Base-by-base conservation (phyloP, 2,113 vertebrate species). In the Takifugu bimaculatus region DNA sequence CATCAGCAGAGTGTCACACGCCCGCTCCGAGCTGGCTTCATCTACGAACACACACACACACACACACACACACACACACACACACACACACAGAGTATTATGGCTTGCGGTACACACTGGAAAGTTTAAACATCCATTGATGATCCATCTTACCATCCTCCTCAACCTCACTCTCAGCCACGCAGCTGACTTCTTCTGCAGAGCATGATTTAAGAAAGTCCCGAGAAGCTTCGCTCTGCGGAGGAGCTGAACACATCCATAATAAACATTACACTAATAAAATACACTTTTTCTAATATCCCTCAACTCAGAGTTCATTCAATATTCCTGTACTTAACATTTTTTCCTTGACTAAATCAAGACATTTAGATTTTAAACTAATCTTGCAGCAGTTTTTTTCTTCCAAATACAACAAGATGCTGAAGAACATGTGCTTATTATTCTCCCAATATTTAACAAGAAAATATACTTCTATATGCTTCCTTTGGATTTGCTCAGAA, bases 1-100 rank as follows among this genome's bases (percentile, higher is more conserved):
- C 95, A 98, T 96, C 0, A 98, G 84, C 39, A 99, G 88, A 0
- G 97, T 98, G 86, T 99, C 96, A 32, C 96, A 99, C 0, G 93
- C 93, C 11, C 95, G 91, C 77, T 99, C 97, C 1, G 89, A 75
- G 26, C 79, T 88, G 0, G 88, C 67, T 0, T 85, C 91, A 0
- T 89, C 92, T 48, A 88, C 1, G 35, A 60, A 63, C 56, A 72
- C 0, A 85, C 56, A 57, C 53, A 60, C 42, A 54, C 39, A 26
- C 6, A 63, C 56, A 72, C 0, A 85, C 56, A 57, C 53, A 60
- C 42, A 54, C 39, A 26, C 6, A 39, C 20, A 63, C 56, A 72
- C 0, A 85, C 56, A 57, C 53, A 60, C 42, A 54, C 39, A 26
- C 6, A 39, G 20, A 20, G 20, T 20, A 20, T 20, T 20, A 20